Evolutionary conservation across 2,888 invertebrate species (phyloP).

Genomic region (Lapara coniferarum): DNA sequence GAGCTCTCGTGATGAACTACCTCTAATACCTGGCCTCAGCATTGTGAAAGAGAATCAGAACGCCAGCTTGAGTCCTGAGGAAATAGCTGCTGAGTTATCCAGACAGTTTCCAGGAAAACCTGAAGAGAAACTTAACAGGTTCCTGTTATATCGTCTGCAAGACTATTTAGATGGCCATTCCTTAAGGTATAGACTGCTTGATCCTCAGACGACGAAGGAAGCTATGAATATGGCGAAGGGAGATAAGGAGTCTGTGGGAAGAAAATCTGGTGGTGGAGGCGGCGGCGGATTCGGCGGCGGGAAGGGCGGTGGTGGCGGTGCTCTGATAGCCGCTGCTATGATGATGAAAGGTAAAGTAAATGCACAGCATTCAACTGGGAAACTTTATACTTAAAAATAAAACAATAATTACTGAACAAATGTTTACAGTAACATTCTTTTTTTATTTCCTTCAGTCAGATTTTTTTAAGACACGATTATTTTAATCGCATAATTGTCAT

Average conservation of each 20-base stretch:
- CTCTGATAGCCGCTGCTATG: conserved; percentile 82
- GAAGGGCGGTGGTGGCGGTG: conserved; percentile 74
- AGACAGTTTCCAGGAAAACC: conserved; percentile 90
- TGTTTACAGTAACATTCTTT: background rate
- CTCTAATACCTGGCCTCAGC: conserved; percentile 89
- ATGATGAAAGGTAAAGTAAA: conserved; percentile 84
- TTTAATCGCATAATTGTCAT: no score
- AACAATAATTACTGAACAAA: no score
- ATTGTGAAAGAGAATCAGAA: conserved; percentile 86
- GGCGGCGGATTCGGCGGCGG: conserved; percentile 67
- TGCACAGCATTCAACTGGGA: no score
- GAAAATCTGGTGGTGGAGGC: conserved; percentile 78
- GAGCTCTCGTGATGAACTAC: conserved; percentile 87
- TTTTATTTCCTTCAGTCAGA: background rate
- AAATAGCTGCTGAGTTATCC: conserved; percentile 87
- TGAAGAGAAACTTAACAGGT: conserved; percentile 89
- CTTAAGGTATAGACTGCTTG: conserved; percentile 87
- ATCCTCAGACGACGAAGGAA: conserved; percentile 84
- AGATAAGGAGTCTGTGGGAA: conserved; percentile 70
- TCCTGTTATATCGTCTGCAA: conserved; percentile 86
- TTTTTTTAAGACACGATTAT: no score
- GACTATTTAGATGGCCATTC: conserved; percentile 89
- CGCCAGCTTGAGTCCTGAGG: conserved; percentile 80
- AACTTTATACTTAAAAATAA: no score
- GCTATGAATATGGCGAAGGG: conserved; percentile 79